Evolutionary conservation across 2,113 vertebrate genomes (phyloP), one percentile per base, ranked within the genome.

Genomic region (Scopus umbretta): DNA sequence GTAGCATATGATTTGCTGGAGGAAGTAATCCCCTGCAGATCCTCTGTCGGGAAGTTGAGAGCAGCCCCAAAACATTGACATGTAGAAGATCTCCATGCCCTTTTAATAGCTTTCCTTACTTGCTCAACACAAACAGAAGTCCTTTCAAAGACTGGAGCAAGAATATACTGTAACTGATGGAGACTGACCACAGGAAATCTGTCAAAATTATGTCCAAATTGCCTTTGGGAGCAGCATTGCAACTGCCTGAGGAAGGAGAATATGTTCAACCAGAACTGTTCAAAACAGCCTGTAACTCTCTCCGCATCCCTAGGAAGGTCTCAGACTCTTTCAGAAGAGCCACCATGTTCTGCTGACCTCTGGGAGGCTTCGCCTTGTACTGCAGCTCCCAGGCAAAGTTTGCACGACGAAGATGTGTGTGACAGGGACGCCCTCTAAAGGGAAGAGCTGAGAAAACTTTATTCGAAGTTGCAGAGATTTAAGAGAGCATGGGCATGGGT

Each of bases 401-500:
- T 8, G 30, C 38, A 0, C 1, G 6, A 29, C 1, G 8, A 8
- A 62, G 55, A 95, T 95, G 53, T 20, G 86, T 9, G 73, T 13
- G 78, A 45, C 88, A 10, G 17, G 82, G 83, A 18, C 79, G 93
- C 97, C 95, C 93, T 90, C 97, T 97, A 94, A 95, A 97, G 97
- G 96, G 56, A 80, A 92, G 61, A 76, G 61, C 32, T 18, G 65
- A 65, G 55, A 71, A 78, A 76, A 53, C 34, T 3, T 16, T 0
- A 3, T 38, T 11, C 17, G 2, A 91, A 91, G 23, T 3, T 27
- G 55, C 38, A 36, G 71, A 32, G 62, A 36, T 43, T n/a, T 32
- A 29, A 50, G 43, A 14, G 9, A 59, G 23, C 2, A 0, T 9
- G 40, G 61, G 14, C 76, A 68, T 1, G 22, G n/a, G 16, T 2